Conservation (phyloP, 1,140 invertebrate genomes). For the Phortica variegata region DNA sequence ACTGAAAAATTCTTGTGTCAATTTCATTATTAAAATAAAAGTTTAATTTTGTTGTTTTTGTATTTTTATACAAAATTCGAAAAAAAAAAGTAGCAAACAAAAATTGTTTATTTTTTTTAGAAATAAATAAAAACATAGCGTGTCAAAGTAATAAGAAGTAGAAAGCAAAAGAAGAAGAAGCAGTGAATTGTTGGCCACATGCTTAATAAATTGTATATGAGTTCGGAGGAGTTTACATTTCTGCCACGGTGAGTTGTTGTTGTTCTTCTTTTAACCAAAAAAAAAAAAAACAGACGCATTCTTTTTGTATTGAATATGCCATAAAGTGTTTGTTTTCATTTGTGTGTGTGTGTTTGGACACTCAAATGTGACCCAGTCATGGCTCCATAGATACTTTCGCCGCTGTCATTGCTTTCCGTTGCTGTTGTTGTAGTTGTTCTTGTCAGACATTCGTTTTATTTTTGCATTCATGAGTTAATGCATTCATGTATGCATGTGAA, state of each 20-base stretch:
- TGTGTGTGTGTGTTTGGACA: too few relatives aligned
- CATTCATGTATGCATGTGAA: not conserved
- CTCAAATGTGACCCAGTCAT: too few relatives aligned
- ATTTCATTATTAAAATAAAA: conserved; percentile 8
- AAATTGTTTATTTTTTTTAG: conserved; percentile 7
- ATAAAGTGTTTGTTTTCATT: not conserved
- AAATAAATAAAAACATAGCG: conserved; percentile 19
- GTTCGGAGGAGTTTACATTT: conserved; percentile 41
- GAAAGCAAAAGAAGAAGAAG: too few relatives aligned
- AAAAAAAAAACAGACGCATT: not conserved
- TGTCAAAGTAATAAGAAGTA: too few relatives aligned
- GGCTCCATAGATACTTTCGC: too few relatives aligned
- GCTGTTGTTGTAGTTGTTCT: not conserved
- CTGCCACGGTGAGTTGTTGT: conserved; percentile 40
- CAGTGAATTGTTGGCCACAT: not conserved
- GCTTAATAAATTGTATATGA: conserved; percentile 40
- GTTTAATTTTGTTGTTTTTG: conserved; percentile 13
- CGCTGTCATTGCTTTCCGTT: too few relatives aligned
- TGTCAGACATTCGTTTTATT: not conserved
- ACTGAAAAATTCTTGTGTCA: too few relatives aligned
- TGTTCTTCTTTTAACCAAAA: too few relatives aligned
- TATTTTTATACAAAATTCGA: not conserved
- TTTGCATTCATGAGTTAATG: not conserved
- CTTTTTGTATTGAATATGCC: not conserved
- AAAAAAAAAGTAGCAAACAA: too few relatives aligned